phyloP scores from a whole-genome alignment of 2,797 vertebrate genomes.

The Knipowitschia caucasica region DNA sequence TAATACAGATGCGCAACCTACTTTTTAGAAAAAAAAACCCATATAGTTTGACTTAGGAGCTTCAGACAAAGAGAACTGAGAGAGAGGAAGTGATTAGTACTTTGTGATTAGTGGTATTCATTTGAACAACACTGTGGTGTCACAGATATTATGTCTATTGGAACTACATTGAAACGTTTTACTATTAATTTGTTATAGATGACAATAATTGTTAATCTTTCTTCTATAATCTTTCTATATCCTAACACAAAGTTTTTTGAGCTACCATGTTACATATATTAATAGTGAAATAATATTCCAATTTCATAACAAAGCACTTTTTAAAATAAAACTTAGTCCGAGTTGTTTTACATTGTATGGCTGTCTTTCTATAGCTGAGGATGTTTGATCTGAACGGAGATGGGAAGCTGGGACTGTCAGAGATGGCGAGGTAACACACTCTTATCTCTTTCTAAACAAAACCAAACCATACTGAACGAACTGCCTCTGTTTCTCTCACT shows the following conservation, averaged over 20 bases:
- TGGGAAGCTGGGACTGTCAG: constrained; percentile 92
- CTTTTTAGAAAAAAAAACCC: neutral
- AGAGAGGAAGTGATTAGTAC: too few species aligned
- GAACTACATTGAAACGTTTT: too few species aligned
- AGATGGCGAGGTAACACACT: constrained; percentile 89
- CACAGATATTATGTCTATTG: too few species aligned
- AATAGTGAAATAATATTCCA: neutral
- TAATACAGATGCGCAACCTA: neutral
- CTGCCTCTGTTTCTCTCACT: constrained; percentile 21
- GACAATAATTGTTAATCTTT: too few species aligned
- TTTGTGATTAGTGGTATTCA: too few species aligned
- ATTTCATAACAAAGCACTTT: neutral
- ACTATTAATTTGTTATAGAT: too few species aligned
- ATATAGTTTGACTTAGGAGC: neutral
- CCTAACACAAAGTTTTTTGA: too few species aligned
- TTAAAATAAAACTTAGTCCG: constrained; percentile 13
- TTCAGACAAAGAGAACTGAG: neutral
- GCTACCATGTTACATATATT: too few species aligned
- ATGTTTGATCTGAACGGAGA: constrained; percentile 98
- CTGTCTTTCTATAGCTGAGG: constrained; percentile 77
- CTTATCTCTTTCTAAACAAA: constrained; percentile 14
- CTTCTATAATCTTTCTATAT: too few species aligned
- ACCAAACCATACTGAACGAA: too few species aligned
- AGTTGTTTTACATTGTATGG: constrained; percentile 62
- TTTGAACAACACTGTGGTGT: too few species aligned